Evolutionary conservation across 2,113 vertebrate species (phyloP).

Genomic region (Chrysemys picta): DNA sequence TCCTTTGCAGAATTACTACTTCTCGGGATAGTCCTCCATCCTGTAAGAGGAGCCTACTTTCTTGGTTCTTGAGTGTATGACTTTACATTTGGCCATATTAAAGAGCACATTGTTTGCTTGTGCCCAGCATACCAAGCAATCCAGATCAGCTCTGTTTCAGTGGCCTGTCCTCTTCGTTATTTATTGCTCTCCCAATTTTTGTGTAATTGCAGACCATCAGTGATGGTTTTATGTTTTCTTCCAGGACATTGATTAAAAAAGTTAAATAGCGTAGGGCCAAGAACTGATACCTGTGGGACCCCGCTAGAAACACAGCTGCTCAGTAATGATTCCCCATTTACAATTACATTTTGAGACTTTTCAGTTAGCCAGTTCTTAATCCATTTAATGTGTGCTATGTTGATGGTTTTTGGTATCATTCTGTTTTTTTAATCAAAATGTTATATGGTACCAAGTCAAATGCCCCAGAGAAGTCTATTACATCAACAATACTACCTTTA

Average conservation of each 20-base stretch:
- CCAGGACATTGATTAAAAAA: no score
- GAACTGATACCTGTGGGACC: background rate
- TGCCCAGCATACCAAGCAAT: background rate
- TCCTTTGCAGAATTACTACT: background rate
- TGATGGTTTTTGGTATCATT: background rate
- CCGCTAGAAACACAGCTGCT: background rate
- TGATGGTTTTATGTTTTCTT: no score
- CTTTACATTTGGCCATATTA: background rate
- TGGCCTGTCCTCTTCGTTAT: no score
- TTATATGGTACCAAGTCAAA: background rate
- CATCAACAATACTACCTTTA: background rate
- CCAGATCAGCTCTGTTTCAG: background rate
- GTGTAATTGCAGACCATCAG: background rate
- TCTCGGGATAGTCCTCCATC: background rate
- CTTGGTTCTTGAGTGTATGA: background rate
- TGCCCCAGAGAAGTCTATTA: background rate
- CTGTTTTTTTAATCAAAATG: background rate
- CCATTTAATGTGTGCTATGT: background rate
- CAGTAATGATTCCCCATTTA: background rate
- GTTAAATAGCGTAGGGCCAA: background rate
- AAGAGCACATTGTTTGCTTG: no score
- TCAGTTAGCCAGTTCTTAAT: background rate
- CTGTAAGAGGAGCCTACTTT: background rate
- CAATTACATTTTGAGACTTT: background rate
- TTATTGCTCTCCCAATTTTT: no score